Evolutionary conservation across 2,797 vertebrate species (phyloP).

Genomic region (Trematomus bernacchii): DNA sequence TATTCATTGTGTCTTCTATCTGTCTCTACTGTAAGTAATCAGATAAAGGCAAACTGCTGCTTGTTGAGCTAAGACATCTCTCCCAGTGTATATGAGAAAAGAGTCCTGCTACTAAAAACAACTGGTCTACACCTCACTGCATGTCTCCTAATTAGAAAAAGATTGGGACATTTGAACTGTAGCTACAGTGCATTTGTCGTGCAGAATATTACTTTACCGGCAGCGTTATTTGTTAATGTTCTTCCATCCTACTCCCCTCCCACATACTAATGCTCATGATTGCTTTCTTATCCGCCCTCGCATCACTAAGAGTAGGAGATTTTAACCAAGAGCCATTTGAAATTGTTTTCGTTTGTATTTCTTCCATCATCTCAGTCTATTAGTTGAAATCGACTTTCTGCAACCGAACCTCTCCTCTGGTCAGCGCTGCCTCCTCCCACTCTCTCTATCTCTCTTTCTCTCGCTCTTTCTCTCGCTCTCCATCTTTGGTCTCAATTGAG

Average conservation of each 20-base stretch:
- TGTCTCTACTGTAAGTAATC: not conserved
- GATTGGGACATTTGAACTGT: constrained; percentile 1
- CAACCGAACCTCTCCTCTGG: not conserved
- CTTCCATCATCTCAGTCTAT: constrained; percentile 12
- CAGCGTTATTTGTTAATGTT: not conserved
- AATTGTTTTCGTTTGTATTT: constrained; percentile 18
- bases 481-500: constrained; percentile 88
- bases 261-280: constrained; percentile 1
- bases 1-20: not conserved
- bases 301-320: not conserved
- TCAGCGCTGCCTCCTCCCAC: constrained; percentile 13
- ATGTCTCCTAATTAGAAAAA: not conserved
- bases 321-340: constrained; percentile 14
- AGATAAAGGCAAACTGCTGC: not conserved
- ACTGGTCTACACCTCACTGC: not conserved
- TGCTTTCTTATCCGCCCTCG: not conserved
- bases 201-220: not conserved
- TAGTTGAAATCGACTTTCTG: constrained; percentile 6
- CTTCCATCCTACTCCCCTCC: not conserved
- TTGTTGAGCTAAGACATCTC: not conserved
- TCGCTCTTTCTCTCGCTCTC: constrained; percentile 53
- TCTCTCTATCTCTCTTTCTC: constrained; percentile 26
- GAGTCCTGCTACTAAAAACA: not conserved
- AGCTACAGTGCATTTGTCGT: not conserved
- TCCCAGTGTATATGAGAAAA: not conserved